phyloP scores from a whole-genome alignment of 2,888 invertebrate species.

The Stenchaetothrips biformis region DNA sequence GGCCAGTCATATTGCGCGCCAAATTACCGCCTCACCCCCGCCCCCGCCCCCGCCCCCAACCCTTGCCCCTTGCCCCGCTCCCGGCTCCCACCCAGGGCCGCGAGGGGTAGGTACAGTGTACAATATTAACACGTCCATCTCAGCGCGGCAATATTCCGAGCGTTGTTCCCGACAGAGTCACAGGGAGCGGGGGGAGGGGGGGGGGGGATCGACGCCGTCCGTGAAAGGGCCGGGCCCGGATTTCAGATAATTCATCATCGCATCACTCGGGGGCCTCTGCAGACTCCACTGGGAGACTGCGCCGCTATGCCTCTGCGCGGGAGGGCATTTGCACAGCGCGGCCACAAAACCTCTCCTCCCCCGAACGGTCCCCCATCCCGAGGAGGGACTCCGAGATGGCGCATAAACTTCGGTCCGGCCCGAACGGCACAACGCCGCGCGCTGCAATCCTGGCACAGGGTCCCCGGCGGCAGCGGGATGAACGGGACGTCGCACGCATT shows the following conservation, averaged over 20 bases:
- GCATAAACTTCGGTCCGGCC: too few relatives aligned
- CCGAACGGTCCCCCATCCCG: too few relatives aligned
- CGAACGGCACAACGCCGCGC: too few relatives aligned
- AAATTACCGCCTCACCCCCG: neutral
- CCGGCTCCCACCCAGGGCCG: neutral
- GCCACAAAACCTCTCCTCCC: too few relatives aligned
- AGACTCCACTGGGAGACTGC: too few relatives aligned
- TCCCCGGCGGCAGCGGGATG: neutral
- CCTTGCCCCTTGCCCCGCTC: neutral
- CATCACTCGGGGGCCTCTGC: too few relatives aligned
- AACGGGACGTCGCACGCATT: neutral
- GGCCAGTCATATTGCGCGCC: conserved; percentile 1
- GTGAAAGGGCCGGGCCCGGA: too few relatives aligned
- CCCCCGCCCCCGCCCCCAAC: neutral
- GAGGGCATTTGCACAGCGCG: too few relatives aligned
- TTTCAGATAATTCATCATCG: too few relatives aligned
- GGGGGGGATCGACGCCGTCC: too few relatives aligned
- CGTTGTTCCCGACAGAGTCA: neutral
- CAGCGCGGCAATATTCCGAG: neutral
- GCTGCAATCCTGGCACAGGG: neutral
- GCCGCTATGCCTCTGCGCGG: too few relatives aligned
- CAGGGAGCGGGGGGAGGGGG: neutral
- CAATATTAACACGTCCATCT: conserved; percentile 17
- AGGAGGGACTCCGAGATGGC: too few relatives aligned
- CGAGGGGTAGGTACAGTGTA: neutral